These are phyloP conservation scores for Amniataba percoides DNA, from an alignment of 2,797 vertebrate genomes.

Conservation along the genomic window DNA sequence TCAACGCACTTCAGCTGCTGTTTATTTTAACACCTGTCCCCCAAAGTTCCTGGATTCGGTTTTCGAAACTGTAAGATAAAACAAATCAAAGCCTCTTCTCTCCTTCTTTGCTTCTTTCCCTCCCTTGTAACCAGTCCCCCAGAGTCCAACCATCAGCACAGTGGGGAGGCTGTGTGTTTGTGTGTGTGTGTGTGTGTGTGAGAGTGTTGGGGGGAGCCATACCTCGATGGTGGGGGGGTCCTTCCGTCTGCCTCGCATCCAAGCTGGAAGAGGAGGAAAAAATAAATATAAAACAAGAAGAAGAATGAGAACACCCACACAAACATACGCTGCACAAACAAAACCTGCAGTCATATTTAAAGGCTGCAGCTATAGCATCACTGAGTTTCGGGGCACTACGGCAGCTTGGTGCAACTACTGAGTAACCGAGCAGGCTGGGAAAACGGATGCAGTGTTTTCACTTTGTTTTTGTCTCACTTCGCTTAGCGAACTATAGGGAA, in stretches of 20 bases:
- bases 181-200: too few species aligned
- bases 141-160: conserved; percentile 80
- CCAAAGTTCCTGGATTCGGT: conserved; percentile 78
- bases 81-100: conserved; percentile 79
- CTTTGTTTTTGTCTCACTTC: conserved; percentile 52
- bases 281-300: background rate
- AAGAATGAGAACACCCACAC: conserved; percentile 77
- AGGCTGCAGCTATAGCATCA: conserved; percentile 63
- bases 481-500: conserved; percentile 52
- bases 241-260: conserved; percentile 95
- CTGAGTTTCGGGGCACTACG: conserved; percentile 55
- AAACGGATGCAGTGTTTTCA: background rate
- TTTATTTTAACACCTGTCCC: conserved; percentile 85
- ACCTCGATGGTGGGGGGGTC: conserved; percentile 93
- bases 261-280: conserved; percentile 85
- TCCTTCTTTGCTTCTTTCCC: conserved; percentile 67
- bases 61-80: conserved; percentile 70
- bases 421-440: conserved; percentile 31
- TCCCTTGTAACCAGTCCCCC: conserved; percentile 74
- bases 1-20: conserved; percentile 76
- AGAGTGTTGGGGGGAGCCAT: conserved; percentile 74
- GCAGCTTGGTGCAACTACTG: conserved; percentile 42
- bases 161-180: conserved; percentile 56
- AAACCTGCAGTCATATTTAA: conserved; percentile 75
- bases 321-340: conserved; percentile 74